Evolutionary conservation across 2,888 invertebrate species (phyloP), one percentile per base, ranked within the genome.

Genomic region (Aproaerema taeniolella): DNA sequence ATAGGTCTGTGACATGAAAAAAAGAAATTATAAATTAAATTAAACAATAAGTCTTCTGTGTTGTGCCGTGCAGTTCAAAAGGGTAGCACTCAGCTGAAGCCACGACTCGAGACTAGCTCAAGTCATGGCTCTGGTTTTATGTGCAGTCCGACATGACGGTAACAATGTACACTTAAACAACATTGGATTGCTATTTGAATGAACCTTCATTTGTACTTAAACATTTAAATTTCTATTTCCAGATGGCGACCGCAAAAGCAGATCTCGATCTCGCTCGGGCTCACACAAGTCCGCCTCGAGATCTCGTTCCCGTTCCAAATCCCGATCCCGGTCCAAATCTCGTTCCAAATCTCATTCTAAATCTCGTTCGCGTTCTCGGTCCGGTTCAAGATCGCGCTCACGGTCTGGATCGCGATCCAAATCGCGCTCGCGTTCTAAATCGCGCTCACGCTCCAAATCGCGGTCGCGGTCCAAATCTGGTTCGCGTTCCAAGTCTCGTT

Each of bases 351-450:
- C 53, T 2, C 45, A 43, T 25, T 54, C 52, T 10, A 46, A 45
- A 2, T 62, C 67, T 31, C 20, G 35, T 38, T 67, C 6, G 38
- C 52, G 29, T 55, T 59, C 35, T 47, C 62, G n/a, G 60, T 67
- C 16, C 47, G 58, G 46, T 1, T 64, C 63, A 0, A 37, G 52
- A 2, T 33, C 33, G n/a, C 1, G 48, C 5, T 62, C 60, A 2
- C 53, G 46, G 8, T 61, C 64, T 0, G 43, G 51, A 1, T 68
- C 67, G 1, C 49, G 55, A 0, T 67, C 71, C 1, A 46, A 45
- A 2, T 62, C 67, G 29, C 25, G 35, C 38, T 67, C 6, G 38
- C 52, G 29, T 55, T 59, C 35, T 47, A 62, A 9, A 60, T 67
- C 16, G 46, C 57, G 46, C 2, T 64, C 63, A 0, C 38, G 52